Evolutionary conservation across 1,140 invertebrate genomes (phyloP).

Genomic region (Centruroides vittatus): DNA sequence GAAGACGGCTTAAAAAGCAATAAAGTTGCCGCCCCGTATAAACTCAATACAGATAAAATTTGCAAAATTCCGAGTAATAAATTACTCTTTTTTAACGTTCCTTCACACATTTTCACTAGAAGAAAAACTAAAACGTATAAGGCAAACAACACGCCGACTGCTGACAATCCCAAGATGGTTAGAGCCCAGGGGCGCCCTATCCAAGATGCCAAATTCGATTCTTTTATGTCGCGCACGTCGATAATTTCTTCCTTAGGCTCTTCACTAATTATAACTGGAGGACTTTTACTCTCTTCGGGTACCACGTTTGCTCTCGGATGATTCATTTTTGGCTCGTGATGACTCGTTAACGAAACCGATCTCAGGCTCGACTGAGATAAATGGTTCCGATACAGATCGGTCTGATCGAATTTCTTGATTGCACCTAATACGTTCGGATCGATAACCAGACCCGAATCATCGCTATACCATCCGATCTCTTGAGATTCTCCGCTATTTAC

Average conservation of each 20-base stretch:
- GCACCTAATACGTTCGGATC: background rate
- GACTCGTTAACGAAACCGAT: conserved; percentile 9
- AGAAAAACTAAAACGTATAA: conserved; percentile 33
- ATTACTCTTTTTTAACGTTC: conserved; percentile 31
- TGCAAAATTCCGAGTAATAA: conserved; percentile 33
- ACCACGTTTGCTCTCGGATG: background rate
- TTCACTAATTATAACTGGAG: too few species aligned
- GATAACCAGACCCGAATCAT: conserved; percentile 2
- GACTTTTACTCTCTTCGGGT: too few species aligned
- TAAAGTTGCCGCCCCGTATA: conserved; percentile 31
- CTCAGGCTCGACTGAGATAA: conserved; percentile 2
- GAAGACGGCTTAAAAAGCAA: conserved; percentile 30
- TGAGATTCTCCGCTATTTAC: too few species aligned
- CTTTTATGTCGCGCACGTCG: too few species aligned
- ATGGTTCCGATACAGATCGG: background rate
- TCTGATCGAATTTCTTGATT: background rate
- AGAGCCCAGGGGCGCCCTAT: conserved; percentile 27
- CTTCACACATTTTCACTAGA: conserved; percentile 32
- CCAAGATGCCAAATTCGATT: conserved; percentile 20
- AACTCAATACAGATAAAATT: conserved; percentile 30
- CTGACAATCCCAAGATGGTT: conserved; percentile 22
- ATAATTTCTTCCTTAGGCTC: too few species aligned
- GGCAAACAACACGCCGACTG: conserved; percentile 26
- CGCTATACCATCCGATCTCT: conserved; percentile 1
- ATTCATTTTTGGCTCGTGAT: conserved; percentile 4